A percentile compares a stretch with the other conserved stretches of the same genome.
These are phyloP conservation scores for Xenopus petersii DNA, from an alignment of 2,797 vertebrate genomes.

Conservation along the genomic window DNA sequence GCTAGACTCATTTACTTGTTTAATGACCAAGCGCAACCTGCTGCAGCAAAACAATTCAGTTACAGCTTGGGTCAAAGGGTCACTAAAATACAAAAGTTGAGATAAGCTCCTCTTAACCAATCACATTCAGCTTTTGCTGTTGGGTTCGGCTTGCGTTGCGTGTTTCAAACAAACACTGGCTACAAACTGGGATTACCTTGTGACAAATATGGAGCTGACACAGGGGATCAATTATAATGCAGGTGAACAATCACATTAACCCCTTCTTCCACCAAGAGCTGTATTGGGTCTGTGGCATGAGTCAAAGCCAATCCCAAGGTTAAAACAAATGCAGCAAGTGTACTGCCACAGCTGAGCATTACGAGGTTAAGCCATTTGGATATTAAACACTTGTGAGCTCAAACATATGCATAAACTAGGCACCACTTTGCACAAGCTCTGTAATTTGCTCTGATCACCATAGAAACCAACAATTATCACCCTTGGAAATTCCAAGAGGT, in stretches of 20 bases:
- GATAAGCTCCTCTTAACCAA: background rate
- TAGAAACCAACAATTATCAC: conserved; percentile 31
- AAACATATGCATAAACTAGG: conserved; percentile 1
- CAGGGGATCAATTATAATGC: conserved; percentile 70
- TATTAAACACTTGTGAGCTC: background rate
- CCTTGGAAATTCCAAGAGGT: background rate
- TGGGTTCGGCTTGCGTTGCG: conserved; percentile 53
- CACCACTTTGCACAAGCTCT: conserved; percentile 1
- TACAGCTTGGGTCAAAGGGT: background rate
- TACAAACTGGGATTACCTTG: conserved; percentile 63
- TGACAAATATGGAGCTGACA: conserved; percentile 67
- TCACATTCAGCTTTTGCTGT: conserved; percentile 3
- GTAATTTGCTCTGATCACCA: conserved; percentile 9
- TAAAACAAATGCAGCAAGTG: background rate
- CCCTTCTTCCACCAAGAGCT: background rate
- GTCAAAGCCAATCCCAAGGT: background rate
- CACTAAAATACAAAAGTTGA: background rate
- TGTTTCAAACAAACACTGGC: conserved; percentile 59
- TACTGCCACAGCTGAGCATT: background rate
- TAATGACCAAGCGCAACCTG: background rate
- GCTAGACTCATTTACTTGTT: background rate
- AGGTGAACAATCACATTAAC: conserved; percentile 49
- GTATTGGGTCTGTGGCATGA: no score
- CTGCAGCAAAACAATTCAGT: background rate
- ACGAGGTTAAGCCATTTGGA: conserved; percentile 28